Base-by-base conservation (phyloP, 2,797 vertebrate genomes). In the Sardinella longiceps region DNA sequence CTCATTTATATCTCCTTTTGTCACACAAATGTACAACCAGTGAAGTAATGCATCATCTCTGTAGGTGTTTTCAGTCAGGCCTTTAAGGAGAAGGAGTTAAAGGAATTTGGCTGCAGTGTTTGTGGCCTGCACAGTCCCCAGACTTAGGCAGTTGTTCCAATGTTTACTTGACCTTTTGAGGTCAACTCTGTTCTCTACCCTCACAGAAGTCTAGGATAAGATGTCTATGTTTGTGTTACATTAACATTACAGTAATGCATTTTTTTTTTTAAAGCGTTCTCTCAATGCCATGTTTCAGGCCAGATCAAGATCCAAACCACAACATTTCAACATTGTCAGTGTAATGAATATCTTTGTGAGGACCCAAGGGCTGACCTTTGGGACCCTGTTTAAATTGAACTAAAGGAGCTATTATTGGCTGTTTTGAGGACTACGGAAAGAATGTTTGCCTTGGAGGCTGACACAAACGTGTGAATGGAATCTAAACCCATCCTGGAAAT, bases 381-480 rank as follows among this genome's bases (percentile, higher is more conserved):
- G 70, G 70, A 77, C 70, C 70, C 70, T 43, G 14, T 43, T 77
- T 77, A 39, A 77, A 77, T 77, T 43, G 70, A 77, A 43, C 70
- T 20, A 77, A 39, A 43, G 70, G 18, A 77, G 70, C 70, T 77
- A 77, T 39, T 77, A 43, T 43, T 86, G 51, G 81, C 56, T 77
- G 87, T 85, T 82, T 60, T 66, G 82, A 85, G 84, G 84, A 91
- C 83, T 84, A 11, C 39, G 56, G 43, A 56, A 82, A 82, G 82
- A 88, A 87, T 89, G 88, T 90, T 91, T 88, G 83, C 85, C 83
- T 10, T 37, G 39, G 45, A 84, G 84, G 70, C 63, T 88, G 43
- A 74, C 85, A 84, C 51, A 81, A 58, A 15, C 83, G 48, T 91
- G 88, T 60, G 51, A 85, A 37, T 82, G 10, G 43, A 58, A 81